Percentiles rank a stretch among this genome's conserved stretches.
Evolutionary conservation across 1,140 invertebrate genomes (phyloP).

Genomic region (Luehdorfia chinensis): DNA sequence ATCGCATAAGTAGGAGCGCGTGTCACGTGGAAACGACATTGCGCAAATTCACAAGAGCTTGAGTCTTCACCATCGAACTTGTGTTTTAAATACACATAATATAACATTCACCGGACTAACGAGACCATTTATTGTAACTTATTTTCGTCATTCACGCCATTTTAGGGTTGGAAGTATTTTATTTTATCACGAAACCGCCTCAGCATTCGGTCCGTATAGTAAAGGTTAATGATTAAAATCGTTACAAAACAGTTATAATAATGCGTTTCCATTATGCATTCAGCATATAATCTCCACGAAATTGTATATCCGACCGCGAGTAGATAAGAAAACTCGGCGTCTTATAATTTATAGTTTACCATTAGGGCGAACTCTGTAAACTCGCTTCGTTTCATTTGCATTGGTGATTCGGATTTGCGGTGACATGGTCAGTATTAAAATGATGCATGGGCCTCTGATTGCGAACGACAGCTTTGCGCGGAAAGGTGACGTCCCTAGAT

Average conservation of each 20-base stretch:
- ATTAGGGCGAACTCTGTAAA: constrained; percentile 57
- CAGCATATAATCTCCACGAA: constrained; percentile 64
- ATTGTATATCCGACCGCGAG: constrained; percentile 49
- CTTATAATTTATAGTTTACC: constrained; percentile 63
- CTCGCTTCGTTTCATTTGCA: constrained; percentile 61
- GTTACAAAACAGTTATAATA: constrained; percentile 34
- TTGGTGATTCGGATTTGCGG: constrained; percentile 67
- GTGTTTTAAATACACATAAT: no score
- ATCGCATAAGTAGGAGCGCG: no score
- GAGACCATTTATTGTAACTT: no score
- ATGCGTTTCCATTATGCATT: constrained; percentile 61
- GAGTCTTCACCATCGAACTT: no score
- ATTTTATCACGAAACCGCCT: constrained; percentile 10
- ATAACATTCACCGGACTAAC: no score
- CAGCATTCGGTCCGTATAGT: neutral
- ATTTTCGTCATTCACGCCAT: constrained; percentile 15
- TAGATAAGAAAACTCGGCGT: constrained; percentile 58
- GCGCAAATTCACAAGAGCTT: no score
- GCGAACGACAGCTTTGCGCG: constrained; percentile 22
- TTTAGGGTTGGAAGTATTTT: constrained; percentile 10
- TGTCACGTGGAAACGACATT: no score
- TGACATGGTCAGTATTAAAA: constrained; percentile 68
- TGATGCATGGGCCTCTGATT: constrained; percentile 69
- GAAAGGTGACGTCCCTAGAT: constrained; percentile 1
- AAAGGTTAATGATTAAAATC: constrained; percentile 27